These are phyloP conservation scores for Agonopterix alstromeriana DNA, from an alignment of 2,888 invertebrate species.

Conservation along the genomic window DNA sequence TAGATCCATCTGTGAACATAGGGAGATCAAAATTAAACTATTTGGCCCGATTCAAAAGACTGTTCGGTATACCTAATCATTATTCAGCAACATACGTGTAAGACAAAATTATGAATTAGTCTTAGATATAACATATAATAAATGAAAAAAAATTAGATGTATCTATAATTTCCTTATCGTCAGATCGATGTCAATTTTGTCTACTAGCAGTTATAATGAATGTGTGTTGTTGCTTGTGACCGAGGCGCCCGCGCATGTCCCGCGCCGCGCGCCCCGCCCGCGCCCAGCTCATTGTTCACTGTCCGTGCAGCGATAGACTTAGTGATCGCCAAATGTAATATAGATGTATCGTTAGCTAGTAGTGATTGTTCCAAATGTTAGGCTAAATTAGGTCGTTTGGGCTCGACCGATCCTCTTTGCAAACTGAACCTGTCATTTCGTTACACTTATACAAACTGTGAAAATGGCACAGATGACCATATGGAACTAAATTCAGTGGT, in stretches of 20 bases:
- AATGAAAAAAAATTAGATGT: conserved; percentile 34
- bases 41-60: conserved; percentile 83
- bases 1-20: conserved; percentile 66
- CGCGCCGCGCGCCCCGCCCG: conserved; percentile 1
- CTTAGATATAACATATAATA: conserved; percentile 45
- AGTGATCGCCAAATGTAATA: conserved; percentile 73
- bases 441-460: no score
- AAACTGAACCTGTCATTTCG: neutral
- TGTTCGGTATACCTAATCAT: conserved; percentile 81
- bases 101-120: conserved; percentile 49
- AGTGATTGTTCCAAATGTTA: conserved; percentile 75
- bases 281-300: conserved; percentile 25
- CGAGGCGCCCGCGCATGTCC: neutral
- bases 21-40: conserved; percentile 74
- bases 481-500: no score
- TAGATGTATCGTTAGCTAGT: conserved; percentile 72
- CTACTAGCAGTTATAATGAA: conserved; percentile 43
- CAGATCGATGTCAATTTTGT: conserved; percentile 52
- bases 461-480: no score
- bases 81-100: conserved; percentile 55
- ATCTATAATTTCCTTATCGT: conserved; percentile 43
- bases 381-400: conserved; percentile 58
- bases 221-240: conserved; percentile 36
- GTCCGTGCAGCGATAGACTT: conserved; percentile 56
- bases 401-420: conserved; percentile 32